Base-by-base conservation (phyloP, 2,113 vertebrate genomes). In the Empidonax alnorum region DNA sequence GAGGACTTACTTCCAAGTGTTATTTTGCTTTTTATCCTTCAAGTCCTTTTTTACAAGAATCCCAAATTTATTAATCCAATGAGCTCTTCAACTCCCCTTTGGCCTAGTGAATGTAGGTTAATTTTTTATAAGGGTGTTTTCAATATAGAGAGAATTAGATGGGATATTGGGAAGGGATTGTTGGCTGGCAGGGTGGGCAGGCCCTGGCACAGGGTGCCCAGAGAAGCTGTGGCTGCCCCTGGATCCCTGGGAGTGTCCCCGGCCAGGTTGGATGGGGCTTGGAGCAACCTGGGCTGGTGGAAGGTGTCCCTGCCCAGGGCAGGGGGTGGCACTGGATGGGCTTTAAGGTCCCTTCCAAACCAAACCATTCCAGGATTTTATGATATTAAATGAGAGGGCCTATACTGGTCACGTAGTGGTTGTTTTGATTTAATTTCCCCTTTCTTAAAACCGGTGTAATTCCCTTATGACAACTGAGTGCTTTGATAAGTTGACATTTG, bases 251-350 rank as follows among this genome's bases (percentile, higher is more conserved):
- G 0, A 69, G 21, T 56, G 63, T 28, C 41, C 56, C 12, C 35
- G 30, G 12, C 14, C 55, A 49, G 41, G 18, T 0, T 69, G 77
- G 3, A 74, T 0, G 0, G 22, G 4, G 33, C 23, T 59, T 89
- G 47, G 55, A 69, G 47, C 9, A 1, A 0, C 25, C 72, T 90
- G 31, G 41, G 18, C 0, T 2, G 5, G 25, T 69, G 56, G 41
- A 1, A 84, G 9, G 1, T 42, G 31, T 23, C 31, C 7, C 55
- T 69, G n/a, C n/a, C 39, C 11, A 7, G n/a, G n/a, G 25, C 24
- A 72, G 1, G 1, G 1, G 21, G 16, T 58, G 22, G 12, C 1
- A 50, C 27, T 37, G 44, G 28, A 21, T 30, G 35, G 5, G 18
- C 25, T 56, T 11, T 49, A 31, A 37, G 41, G 22, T 49, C 35